These are phyloP conservation scores for Cephus sareptanus DNA, from an alignment of 2,888 invertebrate species.

Conservation along the genomic window DNA sequence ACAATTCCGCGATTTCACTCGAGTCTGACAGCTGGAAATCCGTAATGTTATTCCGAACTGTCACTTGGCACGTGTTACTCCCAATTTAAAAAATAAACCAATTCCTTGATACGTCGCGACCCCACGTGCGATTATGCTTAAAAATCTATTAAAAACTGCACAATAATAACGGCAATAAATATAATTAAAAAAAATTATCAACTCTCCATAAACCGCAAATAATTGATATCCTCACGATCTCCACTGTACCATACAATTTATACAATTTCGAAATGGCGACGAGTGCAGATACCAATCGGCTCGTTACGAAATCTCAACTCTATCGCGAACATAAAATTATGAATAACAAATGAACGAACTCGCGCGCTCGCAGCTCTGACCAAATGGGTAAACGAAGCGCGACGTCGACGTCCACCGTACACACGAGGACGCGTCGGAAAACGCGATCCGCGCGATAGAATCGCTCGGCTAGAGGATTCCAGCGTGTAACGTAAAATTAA, in stretches of 20 bases:
- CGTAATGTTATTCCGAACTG: background rate
- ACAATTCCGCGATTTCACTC: conserved; percentile 30
- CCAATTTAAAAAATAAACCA: background rate
- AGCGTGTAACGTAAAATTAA: conserved; percentile 61
- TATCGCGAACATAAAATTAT: background rate
- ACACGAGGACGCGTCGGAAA: background rate
- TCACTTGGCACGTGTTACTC: background rate
- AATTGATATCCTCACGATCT: conserved; percentile 15
- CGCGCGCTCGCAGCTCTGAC: background rate
- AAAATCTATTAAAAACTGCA: background rate
- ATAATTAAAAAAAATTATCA: background rate
- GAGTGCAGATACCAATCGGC: background rate
- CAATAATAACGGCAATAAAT: background rate
- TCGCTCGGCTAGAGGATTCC: conserved; percentile 40
- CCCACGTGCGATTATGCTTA: background rate
- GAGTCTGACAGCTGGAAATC: background rate
- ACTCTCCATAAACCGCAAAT: conserved; percentile 7
- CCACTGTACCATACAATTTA: background rate
- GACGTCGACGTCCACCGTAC: background rate
- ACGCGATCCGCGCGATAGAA: background rate
- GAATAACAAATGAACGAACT: background rate
- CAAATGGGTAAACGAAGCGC: background rate
- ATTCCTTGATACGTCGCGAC: conserved; percentile 5
- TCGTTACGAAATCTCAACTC: background rate
- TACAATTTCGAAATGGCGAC: conserved; percentile 23